These are phyloP conservation scores for Holacanthella duospinosa DNA, from an alignment of 2,888 invertebrate species.

Conservation along the genomic window DNA sequence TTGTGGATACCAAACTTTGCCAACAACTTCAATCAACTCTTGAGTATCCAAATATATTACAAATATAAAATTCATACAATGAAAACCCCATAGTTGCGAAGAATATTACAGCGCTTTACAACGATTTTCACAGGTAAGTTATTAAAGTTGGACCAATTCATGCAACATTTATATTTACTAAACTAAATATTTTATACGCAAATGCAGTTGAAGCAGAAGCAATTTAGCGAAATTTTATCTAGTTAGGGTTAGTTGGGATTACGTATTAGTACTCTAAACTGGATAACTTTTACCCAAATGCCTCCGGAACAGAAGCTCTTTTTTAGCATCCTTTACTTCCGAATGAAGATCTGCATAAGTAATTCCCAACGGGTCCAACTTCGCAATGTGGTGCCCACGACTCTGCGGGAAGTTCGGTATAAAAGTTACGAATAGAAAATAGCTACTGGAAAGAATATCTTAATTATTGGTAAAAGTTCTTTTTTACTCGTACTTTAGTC, in stretches of 20 bases:
- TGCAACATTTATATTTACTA: too few relatives aligned
- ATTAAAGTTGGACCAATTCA: too few relatives aligned
- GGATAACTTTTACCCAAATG: conserved; percentile 17
- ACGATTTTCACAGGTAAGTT: too few relatives aligned
- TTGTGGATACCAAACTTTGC: too few relatives aligned
- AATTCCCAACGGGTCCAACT: conserved; percentile 88
- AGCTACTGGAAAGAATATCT: too few relatives aligned
- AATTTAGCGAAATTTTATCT: too few relatives aligned
- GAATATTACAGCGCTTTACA: too few relatives aligned
- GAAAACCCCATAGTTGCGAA: not conserved
- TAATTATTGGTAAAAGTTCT: too few relatives aligned
- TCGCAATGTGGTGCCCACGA: conserved; percentile 86
- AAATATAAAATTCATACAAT: not conserved
- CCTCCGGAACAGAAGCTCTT: conserved; percentile 47
- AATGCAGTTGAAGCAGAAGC: conserved; percentile 1
- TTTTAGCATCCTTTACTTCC: conserved; percentile 39
- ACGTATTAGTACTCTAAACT: not conserved
- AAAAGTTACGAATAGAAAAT: too few relatives aligned
- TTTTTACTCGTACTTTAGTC: too few relatives aligned
- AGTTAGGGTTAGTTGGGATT: too few relatives aligned
- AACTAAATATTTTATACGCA: not conserved
- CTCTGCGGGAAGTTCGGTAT: too few relatives aligned
- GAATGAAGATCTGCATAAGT: conserved; percentile 57
- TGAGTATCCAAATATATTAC: not conserved
- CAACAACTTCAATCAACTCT: not conserved